Evolutionary conservation across 2,113 vertebrate genomes (phyloP), one percentile per base, ranked within the genome.

Genomic region (Asarcornis scutulata): DNA sequence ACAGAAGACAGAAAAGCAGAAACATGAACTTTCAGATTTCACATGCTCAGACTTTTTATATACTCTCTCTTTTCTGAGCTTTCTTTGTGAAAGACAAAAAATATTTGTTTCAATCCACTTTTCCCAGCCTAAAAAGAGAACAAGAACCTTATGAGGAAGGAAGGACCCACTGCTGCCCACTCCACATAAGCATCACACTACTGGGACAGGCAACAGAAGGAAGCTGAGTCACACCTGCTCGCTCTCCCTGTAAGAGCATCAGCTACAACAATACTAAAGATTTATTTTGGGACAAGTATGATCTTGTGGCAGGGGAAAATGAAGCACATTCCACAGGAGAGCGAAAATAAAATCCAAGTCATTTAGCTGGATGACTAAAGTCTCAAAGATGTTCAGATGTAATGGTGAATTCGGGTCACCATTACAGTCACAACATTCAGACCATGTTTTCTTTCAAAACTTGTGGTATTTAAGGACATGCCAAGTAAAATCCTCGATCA

Each of bases 381-480:
- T 66, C 77, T 84, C 74, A 72, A 92, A 64, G 88, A 92, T 3
- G 23, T 62, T 83, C 56, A 84, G 91, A 72, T 6, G 62, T 44
- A 95, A 93, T 58, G 86, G 88, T 89, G 48, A 91, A 91, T 92
- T 96, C 73, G 93, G 86, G 86, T 93, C 93, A 96, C 60, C 76
- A 48, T 52, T 73, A 86, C 48, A 96, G 83, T 83, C 88, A 91
- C 62, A 86, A 96, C 88, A 91, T 86, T 93, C 80, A 94, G 73
- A 74, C 22, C 17, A 18, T 95, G 92, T 96, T 95, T 96, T 94
- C 86, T 86, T 93, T 94, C 76, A 90, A 94, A 97, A 96, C 73
- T 75, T 90, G 69, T 62, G 62, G 64, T 73, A 86, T 88, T 92
- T 81, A 76, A 88, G 27, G 66, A 71, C 36, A 59, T 1, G 95